phyloP scores from a whole-genome alignment of 92 coral and sea anemone genomes.

The Micromussa lordhowensis region DNA sequence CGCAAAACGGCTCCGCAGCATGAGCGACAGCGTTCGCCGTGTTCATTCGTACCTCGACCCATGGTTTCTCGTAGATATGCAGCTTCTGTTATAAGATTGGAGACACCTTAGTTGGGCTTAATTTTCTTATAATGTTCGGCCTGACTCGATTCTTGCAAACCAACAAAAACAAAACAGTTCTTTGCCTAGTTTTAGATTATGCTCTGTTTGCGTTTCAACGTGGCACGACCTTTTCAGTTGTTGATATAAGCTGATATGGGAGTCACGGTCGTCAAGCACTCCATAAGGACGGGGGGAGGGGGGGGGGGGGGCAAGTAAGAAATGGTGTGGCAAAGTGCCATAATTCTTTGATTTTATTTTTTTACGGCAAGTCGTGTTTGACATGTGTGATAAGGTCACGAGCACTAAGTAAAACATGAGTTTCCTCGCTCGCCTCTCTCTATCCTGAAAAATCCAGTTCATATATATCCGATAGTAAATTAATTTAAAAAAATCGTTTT shows the following conservation, averaged over 20 bases:
- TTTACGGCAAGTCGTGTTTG: too few species aligned
- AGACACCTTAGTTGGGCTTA: neutral
- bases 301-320: neutral
- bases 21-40: slow-evolving; percentile 11
- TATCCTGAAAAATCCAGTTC: too few species aligned
- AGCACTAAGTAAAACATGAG: too few species aligned
- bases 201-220: neutral
- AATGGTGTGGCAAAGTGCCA: too few species aligned
- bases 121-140: neutral
- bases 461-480: too few species aligned
- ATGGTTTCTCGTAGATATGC: neutral
- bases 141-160: neutral
- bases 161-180: neutral
- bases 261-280: too few species aligned
- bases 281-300: neutral
- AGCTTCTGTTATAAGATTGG: neutral
- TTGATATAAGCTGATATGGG: neutral
- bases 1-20: slow-evolving; percentile 52
- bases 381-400: too few species aligned
- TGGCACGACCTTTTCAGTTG: neutral
- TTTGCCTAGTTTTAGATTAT: neutral
- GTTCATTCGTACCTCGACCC: slow-evolving; percentile 11
- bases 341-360: neutral
- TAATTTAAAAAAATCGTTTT: too few species aligned
- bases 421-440: too few species aligned